A percentile compares a stretch with the other conserved stretches of the same genome.
These are phyloP conservation scores for Caenorhabditis becei DNA, from an alignment of 2,888 invertebrate genomes.

Conservation along the genomic window DNA sequence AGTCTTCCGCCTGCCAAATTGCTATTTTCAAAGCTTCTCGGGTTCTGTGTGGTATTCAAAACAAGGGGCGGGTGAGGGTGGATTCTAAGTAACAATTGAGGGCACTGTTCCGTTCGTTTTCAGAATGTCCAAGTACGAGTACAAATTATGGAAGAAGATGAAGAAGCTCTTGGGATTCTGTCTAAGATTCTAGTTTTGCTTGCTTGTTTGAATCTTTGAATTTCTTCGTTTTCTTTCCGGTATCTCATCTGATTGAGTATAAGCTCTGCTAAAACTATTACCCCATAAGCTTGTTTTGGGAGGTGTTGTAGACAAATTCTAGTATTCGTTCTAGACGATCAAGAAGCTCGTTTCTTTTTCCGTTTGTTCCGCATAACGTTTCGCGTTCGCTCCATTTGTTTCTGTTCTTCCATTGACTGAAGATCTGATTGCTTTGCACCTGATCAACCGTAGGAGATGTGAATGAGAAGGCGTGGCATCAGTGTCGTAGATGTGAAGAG, in stretches of 20 bases:
- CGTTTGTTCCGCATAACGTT: neutral
- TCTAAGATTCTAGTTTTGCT: neutral
- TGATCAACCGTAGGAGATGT: neutral
- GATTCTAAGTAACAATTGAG: neutral
- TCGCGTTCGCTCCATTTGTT: neutral
- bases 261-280: slow-evolving; percentile 27
- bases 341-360: neutral
- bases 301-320: slow-evolving; percentile 4
- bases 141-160: too few relatives aligned
- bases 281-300: slow-evolving; percentile 37
- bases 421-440: slow-evolving; percentile 15
- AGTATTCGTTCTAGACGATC: slow-evolving; percentile 7
- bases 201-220: slow-evolving; percentile 10
- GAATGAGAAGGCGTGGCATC: neutral
- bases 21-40: slow-evolving; percentile 15
- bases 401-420: neutral
- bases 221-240: neutral
- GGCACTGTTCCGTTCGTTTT: neutral
- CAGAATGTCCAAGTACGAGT: neutral
- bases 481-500: neutral
- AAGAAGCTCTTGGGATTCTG: too few relatives aligned
- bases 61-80: slow-evolving; percentile 2
- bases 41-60: slow-evolving; percentile 5
- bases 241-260: slow-evolving; percentile 25
- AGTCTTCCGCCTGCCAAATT: slow-evolving; percentile 9